Conservation (phyloP, 2,888 invertebrate species). For the Lissocephala sabroskyi region DNA sequence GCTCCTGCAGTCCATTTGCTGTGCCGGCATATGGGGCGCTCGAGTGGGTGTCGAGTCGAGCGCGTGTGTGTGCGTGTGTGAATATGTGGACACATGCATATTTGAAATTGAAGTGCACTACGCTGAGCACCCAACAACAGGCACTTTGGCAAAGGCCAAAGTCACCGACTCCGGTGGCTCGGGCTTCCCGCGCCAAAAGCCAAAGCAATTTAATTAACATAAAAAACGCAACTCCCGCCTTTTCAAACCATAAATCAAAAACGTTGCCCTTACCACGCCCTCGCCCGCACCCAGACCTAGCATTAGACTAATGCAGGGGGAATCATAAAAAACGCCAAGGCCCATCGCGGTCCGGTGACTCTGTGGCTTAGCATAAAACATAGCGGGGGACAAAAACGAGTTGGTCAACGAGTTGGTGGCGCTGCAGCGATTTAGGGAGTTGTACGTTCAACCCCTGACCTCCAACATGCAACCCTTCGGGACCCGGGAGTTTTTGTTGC, state of each 20-base stretch:
- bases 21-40: neutral
- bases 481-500: neutral
- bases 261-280: too few relatives aligned
- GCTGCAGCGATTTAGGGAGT: too few relatives aligned
- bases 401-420: too few relatives aligned
- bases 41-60: neutral
- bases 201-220: slow-evolving; percentile 56
- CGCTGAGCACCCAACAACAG: slow-evolving; percentile 16
- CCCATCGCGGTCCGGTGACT: neutral
- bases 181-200: too few relatives aligned
- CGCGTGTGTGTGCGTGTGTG: neutral
- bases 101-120: slow-evolving; percentile 20
- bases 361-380: slow-evolving; percentile 2
- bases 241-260: slow-evolving; percentile 52
- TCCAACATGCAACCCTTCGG: neutral
- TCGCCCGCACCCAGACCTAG: slow-evolving; percentile 44
- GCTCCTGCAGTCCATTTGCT: slow-evolving; percentile 30
- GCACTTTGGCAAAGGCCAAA: slow-evolving; percentile 9
- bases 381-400: too few relatives aligned
- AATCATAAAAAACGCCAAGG: neutral
- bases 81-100: neutral
- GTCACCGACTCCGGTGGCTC: neutral
- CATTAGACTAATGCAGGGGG: slow-evolving; percentile 26
- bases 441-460: neutral
- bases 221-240: slow-evolving; percentile 43